Conservation (phyloP, 1,140 invertebrate species). For the Panagrolaimus sp. region DNA sequence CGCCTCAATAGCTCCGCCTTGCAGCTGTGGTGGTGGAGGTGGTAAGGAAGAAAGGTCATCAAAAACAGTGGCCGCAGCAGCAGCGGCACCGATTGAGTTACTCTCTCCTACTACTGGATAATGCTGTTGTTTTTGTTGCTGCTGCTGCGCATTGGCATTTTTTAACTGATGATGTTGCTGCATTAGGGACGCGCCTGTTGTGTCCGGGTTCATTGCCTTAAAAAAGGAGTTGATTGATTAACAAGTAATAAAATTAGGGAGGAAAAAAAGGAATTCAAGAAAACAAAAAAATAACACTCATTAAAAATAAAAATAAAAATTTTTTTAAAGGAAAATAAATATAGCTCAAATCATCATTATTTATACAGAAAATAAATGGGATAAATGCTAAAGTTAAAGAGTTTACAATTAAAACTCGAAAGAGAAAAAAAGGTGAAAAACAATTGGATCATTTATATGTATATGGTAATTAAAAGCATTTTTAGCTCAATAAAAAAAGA, state of each 20-base stretch:
- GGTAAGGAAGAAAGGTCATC: constrained; percentile 10
- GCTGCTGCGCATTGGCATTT: constrained; percentile 15
- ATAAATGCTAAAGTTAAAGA: too few relatives aligned
- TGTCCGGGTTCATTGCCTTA: constrained; percentile 11
- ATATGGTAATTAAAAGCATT: too few relatives aligned
- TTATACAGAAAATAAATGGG: too few relatives aligned
- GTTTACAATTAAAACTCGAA: too few relatives aligned
- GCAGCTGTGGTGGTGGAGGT: constrained; percentile 9
- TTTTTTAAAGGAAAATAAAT: too few relatives aligned
- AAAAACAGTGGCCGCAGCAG: constrained; percentile 5
- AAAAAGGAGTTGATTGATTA: constrained; percentile 12
- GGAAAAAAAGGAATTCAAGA: neutral
- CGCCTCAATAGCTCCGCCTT: constrained; percentile 7
- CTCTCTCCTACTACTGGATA: neutral
- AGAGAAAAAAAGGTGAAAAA: too few relatives aligned
- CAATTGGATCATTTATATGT: too few relatives aligned
- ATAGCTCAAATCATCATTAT: too few relatives aligned
- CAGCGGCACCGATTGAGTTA: constrained; percentile 6
- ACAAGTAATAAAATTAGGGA: neutral
- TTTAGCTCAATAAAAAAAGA: too few relatives aligned
- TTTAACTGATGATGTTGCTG: neutral
- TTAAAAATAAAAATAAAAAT: too few relatives aligned
- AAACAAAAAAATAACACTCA: neutral
- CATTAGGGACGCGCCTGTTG: constrained; percentile 1
- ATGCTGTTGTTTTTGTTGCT: constrained; percentile 2